A percentile compares a stretch with the other conserved stretches of the same genome.
Evolutionary conservation across 2,113 vertebrate species (phyloP).

Genomic region (Actinemys pallida): DNA sequence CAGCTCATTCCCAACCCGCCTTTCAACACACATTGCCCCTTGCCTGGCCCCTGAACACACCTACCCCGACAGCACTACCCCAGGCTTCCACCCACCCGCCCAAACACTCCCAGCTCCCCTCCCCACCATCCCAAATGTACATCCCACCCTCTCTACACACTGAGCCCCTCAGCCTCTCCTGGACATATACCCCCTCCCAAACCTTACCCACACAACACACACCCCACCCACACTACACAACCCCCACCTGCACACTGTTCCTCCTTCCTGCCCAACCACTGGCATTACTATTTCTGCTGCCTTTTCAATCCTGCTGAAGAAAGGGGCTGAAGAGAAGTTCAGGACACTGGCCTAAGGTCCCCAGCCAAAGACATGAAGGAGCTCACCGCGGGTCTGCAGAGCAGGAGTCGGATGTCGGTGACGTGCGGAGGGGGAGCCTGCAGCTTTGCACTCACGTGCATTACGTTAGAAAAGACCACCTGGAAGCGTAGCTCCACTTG

Average conservation of each 20-base stretch:
- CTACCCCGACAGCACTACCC: not conserved
- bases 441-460: slow-evolving; percentile 82
- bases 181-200: not conserved
- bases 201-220: not conserved
- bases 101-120: not conserved
- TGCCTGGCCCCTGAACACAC: too few species aligned
- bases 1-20: not conserved
- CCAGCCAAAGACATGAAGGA: not conserved
- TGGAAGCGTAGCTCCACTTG: slow-evolving; percentile 83
- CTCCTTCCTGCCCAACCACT: not conserved
- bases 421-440: slow-evolving; percentile 47
- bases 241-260: not conserved
- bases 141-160: not conserved
- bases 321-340: fast-evolving
- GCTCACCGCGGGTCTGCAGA: slow-evolving; percentile 81
- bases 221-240: too few species aligned
- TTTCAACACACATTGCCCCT: too few species aligned
- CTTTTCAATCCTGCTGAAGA: not conserved
- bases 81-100: not conserved
- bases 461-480: slow-evolving; percentile 86
- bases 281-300: not conserved
- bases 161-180: not conserved
- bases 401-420: slow-evolving; percentile 75
- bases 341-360: not conserved
- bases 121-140: not conserved